These are phyloP conservation scores for Diplazon laetatorius DNA, from an alignment of 2,888 invertebrate genomes.

Conservation along the genomic window DNA sequence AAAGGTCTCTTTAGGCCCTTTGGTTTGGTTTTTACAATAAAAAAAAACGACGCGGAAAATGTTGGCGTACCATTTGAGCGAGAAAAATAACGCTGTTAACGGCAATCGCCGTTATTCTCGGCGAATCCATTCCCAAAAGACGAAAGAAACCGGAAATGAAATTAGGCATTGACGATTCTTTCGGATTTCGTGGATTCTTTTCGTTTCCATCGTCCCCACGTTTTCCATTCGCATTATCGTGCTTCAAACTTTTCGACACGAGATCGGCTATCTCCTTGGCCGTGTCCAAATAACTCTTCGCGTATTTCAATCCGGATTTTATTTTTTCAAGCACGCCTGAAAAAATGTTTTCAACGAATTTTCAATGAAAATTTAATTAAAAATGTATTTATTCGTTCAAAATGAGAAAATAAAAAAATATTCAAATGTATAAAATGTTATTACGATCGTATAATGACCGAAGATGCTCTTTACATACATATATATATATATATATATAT, in stretches of 20 bases:
- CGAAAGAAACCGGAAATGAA: constrained; percentile 85
- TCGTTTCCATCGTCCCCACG: constrained; percentile 67
- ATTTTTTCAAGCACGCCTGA: constrained; percentile 82
- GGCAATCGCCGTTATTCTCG: constrained; percentile 91
- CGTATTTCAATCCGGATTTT: constrained; percentile 83
- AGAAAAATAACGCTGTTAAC: constrained; percentile 92
- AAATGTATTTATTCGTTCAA: too few relatives aligned
- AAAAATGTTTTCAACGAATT: neutral
- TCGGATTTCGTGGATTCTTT: constrained; percentile 74
- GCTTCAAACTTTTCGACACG: constrained; percentile 84
- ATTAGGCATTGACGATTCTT: constrained; percentile 64
- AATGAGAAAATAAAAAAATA: too few relatives aligned
- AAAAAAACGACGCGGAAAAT: too few relatives aligned
- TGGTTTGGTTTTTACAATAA: too few relatives aligned
- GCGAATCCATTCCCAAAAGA: constrained; percentile 89
- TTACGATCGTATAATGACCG: too few relatives aligned
- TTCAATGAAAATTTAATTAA: constrained; percentile 18
- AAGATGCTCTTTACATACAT: too few relatives aligned
- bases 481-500: too few relatives aligned
- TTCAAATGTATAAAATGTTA: too few relatives aligned
- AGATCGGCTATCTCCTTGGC: constrained; percentile 86
- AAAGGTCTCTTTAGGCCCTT: too few relatives aligned
- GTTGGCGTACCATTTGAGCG: constrained; percentile 89
- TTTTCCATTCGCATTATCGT: constrained; percentile 69
- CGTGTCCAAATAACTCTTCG: constrained; percentile 83